Conservation (phyloP, 2,113 vertebrate species). For the Notechis scutatus region DNA sequence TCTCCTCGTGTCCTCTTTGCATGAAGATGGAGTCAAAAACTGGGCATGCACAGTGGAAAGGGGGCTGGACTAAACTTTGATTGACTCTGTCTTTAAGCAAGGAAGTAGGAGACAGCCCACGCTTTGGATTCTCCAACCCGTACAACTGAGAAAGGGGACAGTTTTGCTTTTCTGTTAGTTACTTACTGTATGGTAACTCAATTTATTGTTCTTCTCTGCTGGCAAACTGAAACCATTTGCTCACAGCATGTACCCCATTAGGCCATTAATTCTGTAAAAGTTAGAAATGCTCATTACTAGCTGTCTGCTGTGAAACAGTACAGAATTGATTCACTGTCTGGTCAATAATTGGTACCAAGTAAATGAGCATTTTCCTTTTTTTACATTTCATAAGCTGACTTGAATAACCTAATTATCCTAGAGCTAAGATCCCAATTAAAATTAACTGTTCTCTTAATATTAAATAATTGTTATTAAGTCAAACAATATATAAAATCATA, state of each 20-base stretch:
- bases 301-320: constrained; percentile 58
- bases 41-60: no score
- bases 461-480: constrained; percentile 1
- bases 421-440: constrained; percentile 4
- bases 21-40: no score
- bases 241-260: constrained; percentile 62
- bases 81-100: no score
- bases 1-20: no score
- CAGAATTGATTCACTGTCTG: constrained; percentile 48
- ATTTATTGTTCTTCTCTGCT: constrained; percentile 42
- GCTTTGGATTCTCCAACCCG: no score
- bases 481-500: not conserved
- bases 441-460: not conserved
- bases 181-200: constrained; percentile 15
- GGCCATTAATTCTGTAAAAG: constrained; percentile 52
- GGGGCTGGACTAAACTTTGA: no score
- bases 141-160: constrained; percentile 9
- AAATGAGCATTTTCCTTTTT: constrained; percentile 39
- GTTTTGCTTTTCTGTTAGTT: constrained; percentile 45
- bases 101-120: no score
- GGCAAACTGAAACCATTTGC: constrained; percentile 46
- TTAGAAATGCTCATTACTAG: constrained; percentile 65
- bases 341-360: constrained; percentile 53
- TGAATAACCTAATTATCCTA: constrained; percentile 25
- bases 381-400: constrained; percentile 26